These are phyloP conservation scores for Drosophila bifasciata DNA, from an alignment of 1,140 invertebrate species.

Conservation along the genomic window DNA sequence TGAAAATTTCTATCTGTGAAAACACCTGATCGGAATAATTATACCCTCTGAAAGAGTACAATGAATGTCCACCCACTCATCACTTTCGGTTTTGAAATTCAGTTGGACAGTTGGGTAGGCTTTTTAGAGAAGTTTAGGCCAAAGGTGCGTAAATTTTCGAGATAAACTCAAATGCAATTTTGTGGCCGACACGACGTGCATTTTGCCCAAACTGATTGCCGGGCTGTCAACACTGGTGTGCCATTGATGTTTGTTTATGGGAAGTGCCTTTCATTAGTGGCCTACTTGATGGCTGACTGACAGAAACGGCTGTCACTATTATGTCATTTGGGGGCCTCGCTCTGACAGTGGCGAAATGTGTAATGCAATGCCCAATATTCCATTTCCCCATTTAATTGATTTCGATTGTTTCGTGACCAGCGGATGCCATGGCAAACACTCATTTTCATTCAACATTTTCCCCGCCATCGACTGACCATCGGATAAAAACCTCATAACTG, in stretches of 20 bases:
- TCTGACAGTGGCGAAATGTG: constrained; percentile 38
- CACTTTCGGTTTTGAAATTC: constrained; percentile 9
- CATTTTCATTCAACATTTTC: constrained; percentile 26
- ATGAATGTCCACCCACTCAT: not conserved
- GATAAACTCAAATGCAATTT: constrained; percentile 50
- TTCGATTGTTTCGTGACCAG: not conserved
- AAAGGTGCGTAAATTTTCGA: constrained; percentile 25
- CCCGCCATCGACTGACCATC: not conserved
- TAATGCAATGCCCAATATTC: constrained; percentile 5
- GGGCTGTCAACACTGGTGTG: constrained; percentile 3
- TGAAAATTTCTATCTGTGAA: no score
- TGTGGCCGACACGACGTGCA: constrained; percentile 42
- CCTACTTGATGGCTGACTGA: constrained; percentile 46
- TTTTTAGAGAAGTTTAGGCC: constrained; percentile 4
- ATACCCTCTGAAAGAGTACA: constrained; percentile 19
- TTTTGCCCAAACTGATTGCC: not conserved
- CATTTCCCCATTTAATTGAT: constrained; percentile 33
- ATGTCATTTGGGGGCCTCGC: constrained; percentile 44
- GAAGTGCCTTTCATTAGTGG: constrained; percentile 45
- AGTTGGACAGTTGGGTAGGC: constrained; percentile 10
- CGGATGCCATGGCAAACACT: not conserved
- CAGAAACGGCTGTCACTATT: constrained; percentile 34
- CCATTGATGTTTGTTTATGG: constrained; percentile 54
- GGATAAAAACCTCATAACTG: constrained; percentile 55
- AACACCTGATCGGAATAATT: constrained; percentile 16